A percentile compares a stretch with the other conserved stretches of the same genome.
Evolutionary conservation across 2,888 invertebrate genomes (phyloP).

Genomic region (Sceliomorpha sp.): DNA sequence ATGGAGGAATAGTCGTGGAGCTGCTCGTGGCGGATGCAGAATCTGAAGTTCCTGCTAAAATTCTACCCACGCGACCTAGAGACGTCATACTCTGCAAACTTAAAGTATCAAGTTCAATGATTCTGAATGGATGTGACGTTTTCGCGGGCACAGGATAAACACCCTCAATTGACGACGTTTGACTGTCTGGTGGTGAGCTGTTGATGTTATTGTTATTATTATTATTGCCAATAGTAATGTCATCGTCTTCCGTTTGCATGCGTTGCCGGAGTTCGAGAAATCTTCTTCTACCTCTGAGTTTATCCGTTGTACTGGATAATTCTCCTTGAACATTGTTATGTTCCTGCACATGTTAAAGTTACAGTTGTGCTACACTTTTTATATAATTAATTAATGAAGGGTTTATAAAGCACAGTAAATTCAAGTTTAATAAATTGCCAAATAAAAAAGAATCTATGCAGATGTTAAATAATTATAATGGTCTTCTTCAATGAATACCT

Average conservation of each 20-base stretch:
- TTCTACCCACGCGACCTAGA: slow-evolving; percentile 89
- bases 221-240: slow-evolving; percentile 80
- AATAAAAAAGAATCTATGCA: too few species aligned
- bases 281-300: slow-evolving; percentile 84
- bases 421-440: slow-evolving; percentile 1
- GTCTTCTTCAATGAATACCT: slow-evolving; percentile 52
- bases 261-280: slow-evolving; percentile 92
- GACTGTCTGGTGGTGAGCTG: slow-evolving; percentile 88
- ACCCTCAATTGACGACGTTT: slow-evolving; percentile 89
- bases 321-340: slow-evolving; percentile 70
- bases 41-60: slow-evolving; percentile 85
- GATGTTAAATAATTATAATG: background rate
- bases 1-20: slow-evolving; percentile 64
- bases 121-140: slow-evolving; percentile 89
- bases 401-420: background rate
- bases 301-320: slow-evolving; percentile 63
- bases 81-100: slow-evolving; percentile 95
- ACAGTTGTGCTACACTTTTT: too few species aligned
- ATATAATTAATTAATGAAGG: background rate
- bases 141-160: slow-evolving; percentile 85
- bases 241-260: slow-evolving; percentile 93
- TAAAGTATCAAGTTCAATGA: slow-evolving; percentile 93
- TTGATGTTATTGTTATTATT: slow-evolving; percentile 76
- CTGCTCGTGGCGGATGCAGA: slow-evolving; percentile 68
- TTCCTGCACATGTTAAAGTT: slow-evolving; percentile 79